Evolutionary conservation across 2,797 vertebrate species (phyloP).

Genomic region (Cynodonichthys magdalenae): DNA sequence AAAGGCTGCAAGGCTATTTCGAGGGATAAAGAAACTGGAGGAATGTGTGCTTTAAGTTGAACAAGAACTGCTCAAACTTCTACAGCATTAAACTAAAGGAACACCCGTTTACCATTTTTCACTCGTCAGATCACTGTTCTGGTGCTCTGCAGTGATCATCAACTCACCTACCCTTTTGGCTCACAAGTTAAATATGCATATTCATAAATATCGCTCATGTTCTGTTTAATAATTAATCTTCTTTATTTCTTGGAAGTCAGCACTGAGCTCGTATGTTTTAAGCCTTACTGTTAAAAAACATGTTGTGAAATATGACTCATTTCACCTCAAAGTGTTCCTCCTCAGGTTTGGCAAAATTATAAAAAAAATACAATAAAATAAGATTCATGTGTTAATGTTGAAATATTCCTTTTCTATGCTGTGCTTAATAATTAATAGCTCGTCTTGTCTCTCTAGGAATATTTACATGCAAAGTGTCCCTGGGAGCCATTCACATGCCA

Average conservation of each 20-base stretch:
- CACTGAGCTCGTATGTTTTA: constrained; percentile 35
- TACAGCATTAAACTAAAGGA: constrained; percentile 11
- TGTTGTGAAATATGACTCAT: constrained; percentile 50
- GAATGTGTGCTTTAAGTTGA: constrained; percentile 64
- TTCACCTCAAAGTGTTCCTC: constrained; percentile 51
- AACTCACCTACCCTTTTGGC: constrained; percentile 31
- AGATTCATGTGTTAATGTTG: constrained; percentile 71
- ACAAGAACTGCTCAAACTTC: constrained; percentile 44
- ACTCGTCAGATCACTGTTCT: background rate
- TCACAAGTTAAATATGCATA: constrained; percentile 45
- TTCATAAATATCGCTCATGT: constrained; percentile 7
- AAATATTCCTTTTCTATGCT: constrained; percentile 75
- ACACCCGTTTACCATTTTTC: constrained; percentile 1
- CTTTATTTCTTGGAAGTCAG: constrained; percentile 32
- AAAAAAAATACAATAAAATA: constrained; percentile 65
- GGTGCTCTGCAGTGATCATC: constrained; percentile 6
- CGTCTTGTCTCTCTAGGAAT: constrained; percentile 80
- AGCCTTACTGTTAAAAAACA: constrained; percentile 17
- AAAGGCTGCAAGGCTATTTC: constrained; percentile 51
- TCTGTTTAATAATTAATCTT: constrained; percentile 37
- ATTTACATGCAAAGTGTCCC: constrained; percentile 85
- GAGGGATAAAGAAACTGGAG: constrained; percentile 20
- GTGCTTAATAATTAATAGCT: constrained; percentile 83
- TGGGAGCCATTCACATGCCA: constrained; percentile 73
- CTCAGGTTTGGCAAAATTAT: constrained; percentile 69